Evolutionary conservation across 1,140 invertebrate genomes (phyloP).

Genomic region (Heterodera carotae): DNA sequence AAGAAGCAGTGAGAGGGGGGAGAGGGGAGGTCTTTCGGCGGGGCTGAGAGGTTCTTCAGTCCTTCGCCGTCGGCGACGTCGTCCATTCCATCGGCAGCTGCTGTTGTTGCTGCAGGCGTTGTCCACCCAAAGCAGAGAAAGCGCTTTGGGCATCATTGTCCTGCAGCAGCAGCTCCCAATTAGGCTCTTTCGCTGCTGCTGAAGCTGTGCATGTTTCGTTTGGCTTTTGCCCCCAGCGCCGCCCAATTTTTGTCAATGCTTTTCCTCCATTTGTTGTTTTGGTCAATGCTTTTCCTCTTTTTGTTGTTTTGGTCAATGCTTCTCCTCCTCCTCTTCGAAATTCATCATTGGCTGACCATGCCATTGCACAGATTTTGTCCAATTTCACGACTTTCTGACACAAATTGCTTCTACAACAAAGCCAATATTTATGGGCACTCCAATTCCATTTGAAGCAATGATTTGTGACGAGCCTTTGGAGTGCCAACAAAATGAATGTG

Average conservation of each 20-base stretch:
- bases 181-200: neutral
- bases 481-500: neutral
- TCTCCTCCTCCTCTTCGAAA: neutral
- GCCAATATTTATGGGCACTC: neutral
- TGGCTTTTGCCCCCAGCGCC: neutral
- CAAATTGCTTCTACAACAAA: neutral
- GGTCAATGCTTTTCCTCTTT: neutral
- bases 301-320: neutral
- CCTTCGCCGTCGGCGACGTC: neutral
- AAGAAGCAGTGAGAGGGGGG: neutral
- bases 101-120: neutral
- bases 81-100: neutral
- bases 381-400: too few species aligned
- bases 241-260: neutral
- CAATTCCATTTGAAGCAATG: neutral
- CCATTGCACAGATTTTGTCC: too few species aligned
- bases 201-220: neutral
- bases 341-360: too few species aligned
- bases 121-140: constrained; percentile 3
- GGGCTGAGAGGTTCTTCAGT: neutral
- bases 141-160: neutral
- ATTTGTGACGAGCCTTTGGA: neutral
- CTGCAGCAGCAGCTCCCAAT: constrained; percentile 3
- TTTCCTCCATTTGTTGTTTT: neutral
- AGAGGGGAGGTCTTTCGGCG: too few species aligned